Base-by-base conservation (phyloP, 2,797 vertebrate genomes). In the Brachyalestes nurse region DNA sequence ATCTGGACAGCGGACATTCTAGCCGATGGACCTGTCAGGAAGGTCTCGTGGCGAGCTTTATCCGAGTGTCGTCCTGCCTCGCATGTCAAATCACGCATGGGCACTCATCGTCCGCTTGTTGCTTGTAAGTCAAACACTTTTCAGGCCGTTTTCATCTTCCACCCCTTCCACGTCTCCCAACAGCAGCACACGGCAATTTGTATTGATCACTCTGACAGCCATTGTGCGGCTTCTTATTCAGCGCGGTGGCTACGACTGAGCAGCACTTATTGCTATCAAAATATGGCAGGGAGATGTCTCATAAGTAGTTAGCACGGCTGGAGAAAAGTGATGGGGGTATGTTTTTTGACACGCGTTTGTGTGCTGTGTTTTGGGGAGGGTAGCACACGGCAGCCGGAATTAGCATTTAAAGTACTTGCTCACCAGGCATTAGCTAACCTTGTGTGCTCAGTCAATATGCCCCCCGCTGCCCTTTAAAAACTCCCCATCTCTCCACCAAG, bases 371-470 rank as follows among this genome's bases (percentile, higher is more conserved):
- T 82, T 77, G 62, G 85, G 84, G 53, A 71, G 82, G 85, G 75
- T 79, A 28, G 67, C 82, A 75, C 71, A 61, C 2, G 34, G n/a
- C 67, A 17, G 61, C 21, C n/a, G 21, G 78, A 92, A 93, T 94
- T 93, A 92, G 91, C 92, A 93, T 94, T 91, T 92, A 93, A 92
- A 93, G 90, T 91, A 92, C 84, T 86, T 85, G 81, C 90, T 88
- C 89, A 86, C 81, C 89, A 85, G 88, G 90, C 88, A 83, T 90
- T 86, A 90, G 86, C 86, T 86, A 88, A 92, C 90, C 92, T 92
- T 83, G 87, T 84, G 89, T 84, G 86, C 88, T 85, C 90, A 89
- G 89, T 81, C 92, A 90, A 85, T 87, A 88, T 90, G 86, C 61
- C n/a, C 86, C 91, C 91, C 8, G 85, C 90, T 86, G 90, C 79